Conservation (phyloP, 64 coral and sea anemone species). For the Exaiptasia diaphana region DNA sequence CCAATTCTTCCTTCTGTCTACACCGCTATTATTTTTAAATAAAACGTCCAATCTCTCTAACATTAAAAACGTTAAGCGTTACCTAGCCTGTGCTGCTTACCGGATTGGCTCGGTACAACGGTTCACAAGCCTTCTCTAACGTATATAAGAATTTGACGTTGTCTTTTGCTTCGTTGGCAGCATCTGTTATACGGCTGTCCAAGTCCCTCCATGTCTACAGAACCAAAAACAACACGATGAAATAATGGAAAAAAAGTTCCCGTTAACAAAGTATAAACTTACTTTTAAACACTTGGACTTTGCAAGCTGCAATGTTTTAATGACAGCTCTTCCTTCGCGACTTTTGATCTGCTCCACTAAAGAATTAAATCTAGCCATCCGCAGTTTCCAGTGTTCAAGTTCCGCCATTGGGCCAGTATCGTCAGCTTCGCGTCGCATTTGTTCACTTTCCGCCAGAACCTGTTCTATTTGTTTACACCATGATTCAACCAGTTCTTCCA, state of each 20-base stretch:
- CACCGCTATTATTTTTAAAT: too few relatives aligned
- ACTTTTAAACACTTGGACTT: constrained; percentile 86
- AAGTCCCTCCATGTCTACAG: constrained; percentile 82
- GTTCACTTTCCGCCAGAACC: constrained; percentile 88
- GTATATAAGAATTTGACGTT: constrained; percentile 98
- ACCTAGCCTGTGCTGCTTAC: too few relatives aligned
- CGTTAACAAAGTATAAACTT: too few relatives aligned
- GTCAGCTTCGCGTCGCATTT: constrained; percentile 87
- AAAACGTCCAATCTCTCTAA: too few relatives aligned
- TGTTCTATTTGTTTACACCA: constrained; percentile 94
- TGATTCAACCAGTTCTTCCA: constrained; percentile 77
- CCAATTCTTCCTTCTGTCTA: too few relatives aligned
- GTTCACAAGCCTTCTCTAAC: constrained; percentile 84
- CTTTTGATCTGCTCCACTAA: constrained; percentile 82
- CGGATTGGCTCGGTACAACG: constrained; percentile 81
- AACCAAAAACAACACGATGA: neutral
- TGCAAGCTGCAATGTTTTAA: constrained; percentile 67
- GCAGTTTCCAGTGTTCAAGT: constrained; percentile 87
- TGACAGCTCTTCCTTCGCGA: constrained; percentile 51
- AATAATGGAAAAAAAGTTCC: too few relatives aligned
- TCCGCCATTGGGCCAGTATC: constrained; percentile 92
- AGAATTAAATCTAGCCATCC: constrained; percentile 93
- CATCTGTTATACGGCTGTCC: constrained; percentile 93
- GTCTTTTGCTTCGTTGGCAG: constrained; percentile 93
- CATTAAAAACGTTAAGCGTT: too few relatives aligned